Evolutionary conservation across 1,140 invertebrate genomes (phyloP).

Genomic region (Penaeus indicus): DNA sequence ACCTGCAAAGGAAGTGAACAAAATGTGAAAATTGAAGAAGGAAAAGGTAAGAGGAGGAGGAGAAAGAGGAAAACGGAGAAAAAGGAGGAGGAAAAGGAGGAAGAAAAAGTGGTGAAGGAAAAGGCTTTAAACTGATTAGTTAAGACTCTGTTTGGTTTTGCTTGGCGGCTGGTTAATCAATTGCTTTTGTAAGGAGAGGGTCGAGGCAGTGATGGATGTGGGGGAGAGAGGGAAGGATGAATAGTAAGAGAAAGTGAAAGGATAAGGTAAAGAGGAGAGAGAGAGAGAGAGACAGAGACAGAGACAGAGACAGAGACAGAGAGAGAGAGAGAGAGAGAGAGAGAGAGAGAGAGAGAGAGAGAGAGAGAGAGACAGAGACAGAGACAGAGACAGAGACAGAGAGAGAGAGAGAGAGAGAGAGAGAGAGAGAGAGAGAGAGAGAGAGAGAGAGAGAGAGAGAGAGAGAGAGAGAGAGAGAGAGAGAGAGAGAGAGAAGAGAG

Average conservation of each 20-base stretch:
- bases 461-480: neutral
- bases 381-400: neutral
- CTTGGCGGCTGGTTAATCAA: too few relatives aligned
- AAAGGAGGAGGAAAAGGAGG: neutral
- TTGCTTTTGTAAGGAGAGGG: too few relatives aligned
- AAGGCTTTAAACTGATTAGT: too few relatives aligned
- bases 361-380: neutral
- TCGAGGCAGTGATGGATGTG: too few relatives aligned
- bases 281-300: neutral
- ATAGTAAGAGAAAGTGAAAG: neutral
- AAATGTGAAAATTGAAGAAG: neutral
- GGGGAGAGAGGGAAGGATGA: too few relatives aligned
- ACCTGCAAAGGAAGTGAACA: neutral
- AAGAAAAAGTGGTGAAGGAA: neutral
- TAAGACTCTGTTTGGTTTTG: too few relatives aligned
- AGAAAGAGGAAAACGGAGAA: neutral
- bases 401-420: too few relatives aligned
- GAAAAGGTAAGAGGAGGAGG: neutral
- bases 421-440: neutral
- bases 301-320: neutral
- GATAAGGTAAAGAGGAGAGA: neutral
- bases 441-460: neutral
- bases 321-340: neutral
- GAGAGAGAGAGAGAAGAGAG: neutral
- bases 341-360: neutral